Percentiles rank a stretch among this genome's conserved stretches.
phyloP scores from a whole-genome alignment of 1,140 invertebrate genomes.

The Drosophila eugracilis region DNA sequence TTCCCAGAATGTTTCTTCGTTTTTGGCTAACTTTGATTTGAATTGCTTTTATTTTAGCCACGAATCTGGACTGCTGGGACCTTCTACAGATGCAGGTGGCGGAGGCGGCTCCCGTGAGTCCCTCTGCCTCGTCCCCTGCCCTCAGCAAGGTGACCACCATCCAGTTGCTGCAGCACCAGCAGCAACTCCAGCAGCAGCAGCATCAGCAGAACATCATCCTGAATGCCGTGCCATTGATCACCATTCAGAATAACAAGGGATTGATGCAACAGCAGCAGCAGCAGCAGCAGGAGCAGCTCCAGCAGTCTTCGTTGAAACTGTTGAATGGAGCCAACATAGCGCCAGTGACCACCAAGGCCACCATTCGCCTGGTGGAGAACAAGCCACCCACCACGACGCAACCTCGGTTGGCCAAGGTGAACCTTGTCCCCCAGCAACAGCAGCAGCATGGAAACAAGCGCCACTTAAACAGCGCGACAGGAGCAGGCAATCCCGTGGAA shows the following conservation, averaged over 20 bases:
- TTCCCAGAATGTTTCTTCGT: conserved; percentile 1
- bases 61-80: conserved; percentile 81
- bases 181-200: conserved; percentile 58
- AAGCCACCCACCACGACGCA: conserved; percentile 38
- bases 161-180: conserved; percentile 61
- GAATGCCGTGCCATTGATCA: conserved; percentile 83
- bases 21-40: conserved; percentile 3
- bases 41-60: conserved; percentile 51
- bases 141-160: conserved; percentile 58
- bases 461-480: conserved; percentile 58
- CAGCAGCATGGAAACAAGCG: conserved; percentile 73
- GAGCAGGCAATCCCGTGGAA: conserved; percentile 51
- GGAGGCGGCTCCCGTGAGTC: conserved; percentile 58
- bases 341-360: conserved; percentile 59
- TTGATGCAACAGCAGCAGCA: conserved; percentile 50
- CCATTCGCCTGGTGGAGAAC: conserved; percentile 67
- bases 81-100: conserved; percentile 78
- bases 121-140: conserved; percentile 64
- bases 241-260: conserved; percentile 75
- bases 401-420: conserved; percentile 45
- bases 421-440: conserved; percentile 48
- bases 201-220: conserved; percentile 77
- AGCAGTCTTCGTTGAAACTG: conserved; percentile 64
- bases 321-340: conserved; percentile 54
- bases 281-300: conserved; percentile 58